These are phyloP conservation scores for Bubo bubo DNA, from an alignment of 2,113 vertebrate species.

Conservation along the genomic window DNA sequence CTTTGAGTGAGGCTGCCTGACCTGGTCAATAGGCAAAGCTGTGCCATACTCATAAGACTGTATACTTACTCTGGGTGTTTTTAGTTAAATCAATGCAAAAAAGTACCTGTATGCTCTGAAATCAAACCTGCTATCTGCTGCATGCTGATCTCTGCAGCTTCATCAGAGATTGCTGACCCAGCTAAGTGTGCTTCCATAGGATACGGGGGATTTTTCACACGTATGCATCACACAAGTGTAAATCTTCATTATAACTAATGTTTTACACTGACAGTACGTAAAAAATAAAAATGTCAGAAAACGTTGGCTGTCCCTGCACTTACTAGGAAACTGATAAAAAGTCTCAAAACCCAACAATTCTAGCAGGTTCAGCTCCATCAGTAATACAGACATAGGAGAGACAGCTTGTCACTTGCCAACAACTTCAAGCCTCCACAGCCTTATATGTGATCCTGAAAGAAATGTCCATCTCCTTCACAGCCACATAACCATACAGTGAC, in stretches of 20 bases:
- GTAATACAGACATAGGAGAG: background rate
- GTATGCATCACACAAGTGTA: background rate
- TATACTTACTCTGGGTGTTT: background rate
- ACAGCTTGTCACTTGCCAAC: background rate
- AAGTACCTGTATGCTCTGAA: background rate
- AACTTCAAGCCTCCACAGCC: background rate
- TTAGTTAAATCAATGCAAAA: background rate
- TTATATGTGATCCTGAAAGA: background rate
- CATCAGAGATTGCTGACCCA: background rate
- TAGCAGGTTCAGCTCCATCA: background rate
- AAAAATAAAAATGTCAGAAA: background rate
- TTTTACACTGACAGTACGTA: background rate
- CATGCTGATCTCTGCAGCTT: background rate
- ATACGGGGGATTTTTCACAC: background rate
- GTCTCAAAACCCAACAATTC: background rate
- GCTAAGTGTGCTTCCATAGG: background rate
- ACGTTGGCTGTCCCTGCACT: background rate
- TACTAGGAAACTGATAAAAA: background rate
- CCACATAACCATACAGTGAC: background rate
- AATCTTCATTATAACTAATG: background rate
- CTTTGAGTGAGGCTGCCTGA: fast-evolving
- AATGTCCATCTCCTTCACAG: background rate
- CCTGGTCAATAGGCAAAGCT: background rate
- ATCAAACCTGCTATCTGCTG: background rate
- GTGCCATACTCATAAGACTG: background rate